Conservation (phyloP, 2,888 invertebrate genomes). For the Andrena camellia region DNA sequence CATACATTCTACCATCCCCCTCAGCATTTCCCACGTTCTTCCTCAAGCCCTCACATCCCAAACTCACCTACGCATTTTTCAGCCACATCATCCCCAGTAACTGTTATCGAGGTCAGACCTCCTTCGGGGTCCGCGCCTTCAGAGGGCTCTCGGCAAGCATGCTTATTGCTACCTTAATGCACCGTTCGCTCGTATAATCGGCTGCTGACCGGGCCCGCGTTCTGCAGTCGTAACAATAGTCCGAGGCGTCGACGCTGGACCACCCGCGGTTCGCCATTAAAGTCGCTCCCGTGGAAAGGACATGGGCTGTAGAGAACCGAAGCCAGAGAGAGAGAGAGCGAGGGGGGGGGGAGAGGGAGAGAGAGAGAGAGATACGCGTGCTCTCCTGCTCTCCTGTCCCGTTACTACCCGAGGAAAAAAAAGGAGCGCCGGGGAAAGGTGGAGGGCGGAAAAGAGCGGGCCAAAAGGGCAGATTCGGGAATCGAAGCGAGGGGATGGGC, state of each 20-base stretch:
- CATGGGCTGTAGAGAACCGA: slow-evolving; percentile 1
- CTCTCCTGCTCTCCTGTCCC: background rate
- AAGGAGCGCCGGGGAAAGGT: background rate
- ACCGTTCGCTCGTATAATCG: slow-evolving; percentile 74
- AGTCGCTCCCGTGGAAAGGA: slow-evolving; percentile 64
- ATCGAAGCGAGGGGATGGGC: slow-evolving; percentile 47
- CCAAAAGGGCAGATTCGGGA: slow-evolving; percentile 28
- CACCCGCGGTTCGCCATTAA: slow-evolving; percentile 81
- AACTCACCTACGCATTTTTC: background rate
- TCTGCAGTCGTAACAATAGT: slow-evolving; percentile 79
- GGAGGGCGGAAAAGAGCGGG: slow-evolving; percentile 8
- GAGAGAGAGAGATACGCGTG: slow-evolving; percentile 33
- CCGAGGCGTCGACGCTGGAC: slow-evolving; percentile 78
- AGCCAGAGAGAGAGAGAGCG: slow-evolving; percentile 47
- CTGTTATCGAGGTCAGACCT: background rate
- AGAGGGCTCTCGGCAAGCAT: slow-evolving; percentile 41
- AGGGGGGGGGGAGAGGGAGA: slow-evolving; percentile 52
- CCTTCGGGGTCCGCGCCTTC: background rate
- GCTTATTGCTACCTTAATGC: slow-evolving; percentile 75
- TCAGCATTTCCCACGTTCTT: too few relatives aligned
- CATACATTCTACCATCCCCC: too few relatives aligned
- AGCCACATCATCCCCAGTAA: background rate
- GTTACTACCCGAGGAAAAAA: background rate
- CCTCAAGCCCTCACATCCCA: too few relatives aligned
- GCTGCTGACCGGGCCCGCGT: slow-evolving; percentile 69